A percentile compares a stretch with the other conserved stretches of the same genome.
Evolutionary conservation across 2,113 vertebrate species (phyloP).

Genomic region (Heloderma charlesbogerti): DNA sequence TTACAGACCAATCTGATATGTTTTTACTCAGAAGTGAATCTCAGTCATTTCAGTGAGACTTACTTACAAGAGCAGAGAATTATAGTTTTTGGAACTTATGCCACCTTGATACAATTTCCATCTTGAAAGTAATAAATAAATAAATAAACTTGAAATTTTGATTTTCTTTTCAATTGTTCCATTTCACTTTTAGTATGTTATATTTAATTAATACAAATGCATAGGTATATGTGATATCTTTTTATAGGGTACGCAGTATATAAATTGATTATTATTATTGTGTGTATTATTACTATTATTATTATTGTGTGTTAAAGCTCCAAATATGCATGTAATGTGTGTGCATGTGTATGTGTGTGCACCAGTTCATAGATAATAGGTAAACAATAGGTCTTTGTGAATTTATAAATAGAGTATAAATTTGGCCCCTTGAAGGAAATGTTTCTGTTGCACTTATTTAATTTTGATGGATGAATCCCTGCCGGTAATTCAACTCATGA

Average conservation of each 20-base stretch:
- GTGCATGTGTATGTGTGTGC: neutral
- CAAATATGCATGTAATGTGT: neutral
- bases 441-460: conserved; percentile 62
- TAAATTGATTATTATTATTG: too few species aligned
- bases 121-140: conserved; percentile 40
- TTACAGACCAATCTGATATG: neutral
- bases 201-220: conserved; percentile 4
- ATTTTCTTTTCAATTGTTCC: neutral
- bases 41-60: neutral
- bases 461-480: conserved; percentile 73
- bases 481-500: conserved; percentile 72
- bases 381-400: conserved; percentile 57
- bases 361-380: conserved; percentile 46
- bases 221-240: neutral
- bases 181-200: conserved; percentile 24
- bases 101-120: neutral
- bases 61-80: neutral
- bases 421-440: conserved; percentile 59
- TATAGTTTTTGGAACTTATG: neutral
- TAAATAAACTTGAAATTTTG: conserved; percentile 20
- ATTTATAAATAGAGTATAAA: conserved; percentile 55
- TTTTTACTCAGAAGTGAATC: neutral
- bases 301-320: neutral
- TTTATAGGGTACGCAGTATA: too few species aligned
- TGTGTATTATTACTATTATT: too few species aligned